Conservation (phyloP, 1,140 invertebrate genomes). For the Tenebrio molitor region DNA sequence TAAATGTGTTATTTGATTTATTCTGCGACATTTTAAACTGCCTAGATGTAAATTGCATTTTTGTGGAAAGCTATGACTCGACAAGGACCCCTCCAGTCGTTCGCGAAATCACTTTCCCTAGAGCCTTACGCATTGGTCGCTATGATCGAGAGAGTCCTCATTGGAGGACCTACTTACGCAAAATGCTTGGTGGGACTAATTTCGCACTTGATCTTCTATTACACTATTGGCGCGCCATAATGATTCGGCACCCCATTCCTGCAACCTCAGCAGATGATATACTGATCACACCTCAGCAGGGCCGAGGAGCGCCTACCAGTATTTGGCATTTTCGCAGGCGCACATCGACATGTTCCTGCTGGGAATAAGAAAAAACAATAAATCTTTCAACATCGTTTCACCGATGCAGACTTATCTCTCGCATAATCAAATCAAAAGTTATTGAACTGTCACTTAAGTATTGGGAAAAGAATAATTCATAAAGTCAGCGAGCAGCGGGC, state of each 20-base stretch:
- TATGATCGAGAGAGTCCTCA: not conserved
- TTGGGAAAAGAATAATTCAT: constrained; percentile 45
- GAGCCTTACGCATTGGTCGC: constrained; percentile 18
- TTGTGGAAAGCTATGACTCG: not conserved
- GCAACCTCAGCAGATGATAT: too few relatives aligned
- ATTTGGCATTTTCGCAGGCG: constrained; percentile 2
- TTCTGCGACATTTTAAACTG: too few relatives aligned
- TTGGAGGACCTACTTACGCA: constrained; percentile 48
- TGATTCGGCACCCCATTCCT: not conserved
- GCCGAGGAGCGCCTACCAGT: not conserved
- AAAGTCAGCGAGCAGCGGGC: constrained; percentile 33
- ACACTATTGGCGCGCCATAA: constrained; percentile 14
- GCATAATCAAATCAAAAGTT: constrained; percentile 53
- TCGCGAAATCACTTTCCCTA: constrained; percentile 38
- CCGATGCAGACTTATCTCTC: constrained; percentile 47
- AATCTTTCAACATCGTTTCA: constrained; percentile 52
- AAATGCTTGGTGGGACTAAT: constrained; percentile 38
- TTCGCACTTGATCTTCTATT: constrained; percentile 25
- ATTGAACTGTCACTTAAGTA: constrained; percentile 54
- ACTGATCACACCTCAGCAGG: too few relatives aligned
- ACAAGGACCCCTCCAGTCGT: not conserved
- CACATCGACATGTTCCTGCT: constrained; percentile 35
- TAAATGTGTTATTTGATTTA: too few relatives aligned
- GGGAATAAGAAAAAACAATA: constrained; percentile 51
- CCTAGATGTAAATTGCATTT: not conserved